Conservation (phyloP, 2,888 invertebrate genomes). For the Tetranychus piercei region DNA sequence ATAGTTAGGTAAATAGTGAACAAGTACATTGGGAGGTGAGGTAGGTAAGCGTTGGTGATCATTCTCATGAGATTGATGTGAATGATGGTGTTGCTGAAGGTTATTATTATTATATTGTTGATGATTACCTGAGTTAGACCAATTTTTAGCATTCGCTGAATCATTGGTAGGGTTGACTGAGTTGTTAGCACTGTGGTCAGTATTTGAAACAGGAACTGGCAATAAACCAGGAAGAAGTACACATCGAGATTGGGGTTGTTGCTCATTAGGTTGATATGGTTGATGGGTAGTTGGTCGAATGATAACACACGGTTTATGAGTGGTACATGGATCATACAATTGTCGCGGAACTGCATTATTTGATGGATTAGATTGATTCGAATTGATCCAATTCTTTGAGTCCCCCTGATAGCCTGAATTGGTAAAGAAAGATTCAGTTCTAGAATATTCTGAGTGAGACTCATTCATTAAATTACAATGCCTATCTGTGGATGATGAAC, state of each 20-base stretch:
- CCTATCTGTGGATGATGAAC: too few species aligned
- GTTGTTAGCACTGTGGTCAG: background rate
- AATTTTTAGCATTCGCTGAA: too few species aligned
- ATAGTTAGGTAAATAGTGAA: background rate
- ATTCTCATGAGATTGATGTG: background rate
- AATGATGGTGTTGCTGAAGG: background rate
- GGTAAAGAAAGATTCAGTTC: background rate
- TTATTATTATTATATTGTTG: background rate
- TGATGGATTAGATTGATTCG: background rate
- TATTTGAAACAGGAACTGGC: background rate
- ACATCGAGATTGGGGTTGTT: background rate
- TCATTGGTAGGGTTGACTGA: too few species aligned
- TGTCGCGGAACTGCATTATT: background rate
- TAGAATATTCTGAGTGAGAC: background rate
- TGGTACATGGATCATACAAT: constrained; percentile 1
- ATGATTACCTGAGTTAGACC: background rate
- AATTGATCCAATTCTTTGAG: background rate
- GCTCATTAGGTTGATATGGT: background rate
- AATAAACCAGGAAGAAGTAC: background rate
- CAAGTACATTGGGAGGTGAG: background rate
- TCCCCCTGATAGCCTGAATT: background rate
- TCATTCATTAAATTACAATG: background rate
- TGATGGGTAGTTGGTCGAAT: constrained; percentile 16
- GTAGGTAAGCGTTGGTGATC: background rate
- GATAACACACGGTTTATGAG: constrained; percentile 16